Percentiles rank a stretch among this genome's conserved stretches.
phyloP scores from a whole-genome alignment of 2,113 vertebrate genomes.

The Deroptyus accipitrinus region DNA sequence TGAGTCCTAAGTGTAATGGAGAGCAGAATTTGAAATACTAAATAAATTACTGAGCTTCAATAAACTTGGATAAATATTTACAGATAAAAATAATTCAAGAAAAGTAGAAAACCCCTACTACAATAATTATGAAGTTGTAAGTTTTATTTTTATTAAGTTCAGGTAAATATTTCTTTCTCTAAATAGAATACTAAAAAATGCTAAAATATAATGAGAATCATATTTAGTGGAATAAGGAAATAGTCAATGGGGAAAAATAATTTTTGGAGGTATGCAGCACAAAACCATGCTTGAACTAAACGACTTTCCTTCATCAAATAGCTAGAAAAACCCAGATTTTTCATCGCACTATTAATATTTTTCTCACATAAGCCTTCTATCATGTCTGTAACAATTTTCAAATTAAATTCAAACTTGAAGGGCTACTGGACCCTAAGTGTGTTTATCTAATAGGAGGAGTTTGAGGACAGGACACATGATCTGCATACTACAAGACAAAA shows the following conservation, averaged over 20 bases:
- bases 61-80: neutral
- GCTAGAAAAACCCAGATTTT: neutral
- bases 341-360: neutral
- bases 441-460: neutral
- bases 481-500: neutral
- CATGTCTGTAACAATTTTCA: neutral
- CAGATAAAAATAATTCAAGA: neutral
- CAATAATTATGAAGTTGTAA: neutral
- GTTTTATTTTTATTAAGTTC: neutral
- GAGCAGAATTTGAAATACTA: neutral
- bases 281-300: neutral
- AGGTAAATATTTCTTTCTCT: neutral
- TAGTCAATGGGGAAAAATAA: neutral
- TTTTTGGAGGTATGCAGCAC: neutral
- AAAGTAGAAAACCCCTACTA: neutral
- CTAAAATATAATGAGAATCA: neutral
- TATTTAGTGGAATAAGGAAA: neutral
- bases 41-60: neutral
- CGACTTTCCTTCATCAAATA: neutral
- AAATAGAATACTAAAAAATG: neutral
- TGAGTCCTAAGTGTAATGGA: neutral
- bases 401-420: neutral
- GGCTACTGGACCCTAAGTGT: neutral
- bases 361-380: neutral
- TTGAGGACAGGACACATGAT: neutral